Conservation (phyloP, 2,888 invertebrate species). For the Prenolepis imparis region DNA sequence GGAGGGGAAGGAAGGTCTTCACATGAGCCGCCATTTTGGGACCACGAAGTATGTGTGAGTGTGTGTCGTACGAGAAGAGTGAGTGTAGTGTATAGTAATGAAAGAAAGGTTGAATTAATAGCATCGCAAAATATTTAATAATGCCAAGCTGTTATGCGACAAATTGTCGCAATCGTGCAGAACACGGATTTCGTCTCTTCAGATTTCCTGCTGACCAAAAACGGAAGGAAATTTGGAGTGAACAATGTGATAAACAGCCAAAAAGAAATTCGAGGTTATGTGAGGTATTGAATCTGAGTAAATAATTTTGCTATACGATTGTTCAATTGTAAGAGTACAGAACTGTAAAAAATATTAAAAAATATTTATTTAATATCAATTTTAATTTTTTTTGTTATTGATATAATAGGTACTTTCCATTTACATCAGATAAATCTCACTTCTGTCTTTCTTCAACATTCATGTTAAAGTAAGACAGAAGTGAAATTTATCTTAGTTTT, state of each 20-base stretch:
- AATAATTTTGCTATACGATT: not conserved
- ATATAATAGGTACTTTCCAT: too few relatives aligned
- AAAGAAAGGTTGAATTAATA: too few relatives aligned
- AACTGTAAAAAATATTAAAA: conserved; percentile 5
- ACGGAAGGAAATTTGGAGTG: not conserved
- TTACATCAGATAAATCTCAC: too few relatives aligned
- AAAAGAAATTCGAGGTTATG: too few relatives aligned
- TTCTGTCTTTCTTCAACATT: too few relatives aligned
- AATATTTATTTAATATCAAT: not conserved
- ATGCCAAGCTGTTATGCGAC: not conserved
- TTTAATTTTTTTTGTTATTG: too few relatives aligned
- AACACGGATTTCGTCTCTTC: not conserved
- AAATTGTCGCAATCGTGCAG: not conserved
- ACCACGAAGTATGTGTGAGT: not conserved
- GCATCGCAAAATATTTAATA: not conserved
- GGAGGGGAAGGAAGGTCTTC: not conserved
- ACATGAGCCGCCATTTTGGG: conserved; percentile 2
- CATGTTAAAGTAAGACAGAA: too few relatives aligned
- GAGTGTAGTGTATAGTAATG: not conserved
- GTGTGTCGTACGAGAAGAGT: not conserved
- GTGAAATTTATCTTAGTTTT: too few relatives aligned
- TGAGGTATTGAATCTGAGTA: too few relatives aligned
- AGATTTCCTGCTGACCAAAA: not conserved
- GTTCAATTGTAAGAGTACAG: not conserved
- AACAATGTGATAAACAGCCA: not conserved